Conservation (phyloP, 1,140 invertebrate species). For the Sipha flava region DNA sequence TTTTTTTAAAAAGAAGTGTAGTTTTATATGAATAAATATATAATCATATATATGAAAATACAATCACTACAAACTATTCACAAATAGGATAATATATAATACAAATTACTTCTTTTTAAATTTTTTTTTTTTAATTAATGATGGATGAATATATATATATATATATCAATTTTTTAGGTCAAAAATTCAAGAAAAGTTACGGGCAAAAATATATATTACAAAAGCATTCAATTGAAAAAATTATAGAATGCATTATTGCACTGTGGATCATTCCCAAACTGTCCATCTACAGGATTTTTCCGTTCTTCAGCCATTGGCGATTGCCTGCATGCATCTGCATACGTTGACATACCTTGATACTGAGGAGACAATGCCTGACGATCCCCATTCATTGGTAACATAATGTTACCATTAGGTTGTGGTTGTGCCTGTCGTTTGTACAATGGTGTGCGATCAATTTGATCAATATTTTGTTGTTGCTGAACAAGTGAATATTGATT, state of each 20-base stretch:
- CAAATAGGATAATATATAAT: constrained; percentile 7
- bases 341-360: constrained; percentile 6
- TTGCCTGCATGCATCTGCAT: constrained; percentile 23
- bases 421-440: constrained; percentile 12
- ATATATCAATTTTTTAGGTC: neutral
- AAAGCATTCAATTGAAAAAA: constrained; percentile 1
- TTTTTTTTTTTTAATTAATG: constrained; percentile 1
- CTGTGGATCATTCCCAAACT: constrained; percentile 3
- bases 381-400: constrained; percentile 15
- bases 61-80: constrained; percentile 12
- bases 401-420: constrained; percentile 4
- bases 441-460: constrained; percentile 12
- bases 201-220: neutral
- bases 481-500: neutral
- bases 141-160: neutral
- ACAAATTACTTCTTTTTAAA: neutral
- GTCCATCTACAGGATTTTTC: neutral
- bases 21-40: neutral
- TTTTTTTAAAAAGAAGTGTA: neutral
- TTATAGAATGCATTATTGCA: constrained; percentile 22
- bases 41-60: neutral
- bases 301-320: constrained; percentile 21
- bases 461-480: neutral
- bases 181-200: neutral
- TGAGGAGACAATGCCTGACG: constrained; percentile 7